Evolutionary conservation across 2,888 invertebrate genomes (phyloP).

Genomic region (Agriotes lineatus): DNA sequence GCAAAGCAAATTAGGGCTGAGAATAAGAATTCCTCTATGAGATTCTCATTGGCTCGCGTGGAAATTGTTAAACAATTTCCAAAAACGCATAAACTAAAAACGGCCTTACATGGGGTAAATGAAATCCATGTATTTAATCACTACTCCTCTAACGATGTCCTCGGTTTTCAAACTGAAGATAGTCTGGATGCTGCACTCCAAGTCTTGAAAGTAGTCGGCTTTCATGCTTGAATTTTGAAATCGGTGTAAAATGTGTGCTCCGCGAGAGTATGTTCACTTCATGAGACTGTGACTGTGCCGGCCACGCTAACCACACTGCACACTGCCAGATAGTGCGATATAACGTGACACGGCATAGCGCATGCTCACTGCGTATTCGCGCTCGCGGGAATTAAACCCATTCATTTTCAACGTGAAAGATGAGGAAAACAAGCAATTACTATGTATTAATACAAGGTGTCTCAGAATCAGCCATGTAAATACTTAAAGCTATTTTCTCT

Average conservation of each 20-base stretch:
- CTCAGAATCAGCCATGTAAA: no score
- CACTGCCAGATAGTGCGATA: conserved; percentile 2
- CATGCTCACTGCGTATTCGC: no score
- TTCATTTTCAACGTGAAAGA: no score
- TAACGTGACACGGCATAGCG: conserved; percentile 4
- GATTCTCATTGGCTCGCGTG: no score
- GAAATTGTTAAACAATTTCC: no score
- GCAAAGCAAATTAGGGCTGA: not conserved
- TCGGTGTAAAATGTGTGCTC: not conserved
- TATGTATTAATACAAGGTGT: no score
- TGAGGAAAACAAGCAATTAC: no score
- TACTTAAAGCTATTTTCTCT: no score
- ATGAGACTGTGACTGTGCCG: not conserved
- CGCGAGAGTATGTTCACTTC: not conserved
- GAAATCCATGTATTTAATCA: conserved; percentile 79
- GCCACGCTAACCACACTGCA: not conserved
- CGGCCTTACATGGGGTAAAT: conserved; percentile 77
- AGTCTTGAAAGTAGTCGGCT: conserved; percentile 64
- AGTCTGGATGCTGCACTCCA: conserved; percentile 65
- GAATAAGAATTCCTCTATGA: not conserved
- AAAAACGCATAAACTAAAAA: not conserved
- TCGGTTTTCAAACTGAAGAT: conserved; percentile 75
- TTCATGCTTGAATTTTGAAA: conserved; percentile 62
- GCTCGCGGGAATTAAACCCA: no score
- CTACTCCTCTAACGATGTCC: conserved; percentile 77